These are phyloP conservation scores for Spilosoma lubricipeda DNA, from an alignment of 2,888 invertebrate species.

Conservation along the genomic window DNA sequence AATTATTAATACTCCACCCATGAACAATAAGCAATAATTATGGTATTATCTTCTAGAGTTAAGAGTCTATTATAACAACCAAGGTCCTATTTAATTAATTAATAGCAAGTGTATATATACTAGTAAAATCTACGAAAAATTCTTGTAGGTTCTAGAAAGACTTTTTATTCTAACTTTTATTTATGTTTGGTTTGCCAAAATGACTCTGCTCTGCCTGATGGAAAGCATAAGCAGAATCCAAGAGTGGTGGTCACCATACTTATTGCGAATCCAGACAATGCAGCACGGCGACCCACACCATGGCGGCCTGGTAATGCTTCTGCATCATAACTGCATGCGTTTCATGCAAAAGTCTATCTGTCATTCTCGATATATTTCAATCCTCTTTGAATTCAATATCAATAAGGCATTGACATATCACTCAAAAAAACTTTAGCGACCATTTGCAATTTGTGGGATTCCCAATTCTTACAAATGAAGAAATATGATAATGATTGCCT, in stretches of 20 bases:
- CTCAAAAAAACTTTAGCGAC: too few species aligned
- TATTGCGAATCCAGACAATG: too few species aligned
- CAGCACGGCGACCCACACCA: too few species aligned
- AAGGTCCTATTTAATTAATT: slow-evolving; percentile 3
- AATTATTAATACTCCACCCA: slow-evolving; percentile 2
- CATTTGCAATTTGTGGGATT: not conserved
- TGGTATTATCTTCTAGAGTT: slow-evolving; percentile 4
- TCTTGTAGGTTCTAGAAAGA: not conserved
- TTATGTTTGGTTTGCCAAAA: too few species aligned
- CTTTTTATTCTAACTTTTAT: too few species aligned
- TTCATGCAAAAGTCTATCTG: not conserved
- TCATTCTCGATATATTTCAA: not conserved
- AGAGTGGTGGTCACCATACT: too few species aligned
- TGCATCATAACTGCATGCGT: not conserved
- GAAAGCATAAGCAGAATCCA: too few species aligned
- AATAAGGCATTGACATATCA: not conserved
- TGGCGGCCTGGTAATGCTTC: too few species aligned
- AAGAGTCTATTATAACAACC: not conserved
- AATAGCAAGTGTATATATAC: not conserved
- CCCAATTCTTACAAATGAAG: not conserved
- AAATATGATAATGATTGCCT: not conserved
- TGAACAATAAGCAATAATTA: not conserved
- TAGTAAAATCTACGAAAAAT: not conserved
- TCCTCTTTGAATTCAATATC: not conserved
- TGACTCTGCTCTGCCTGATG: too few species aligned